Base-by-base conservation (phyloP, 1,140 invertebrate species). In the Drosophila prosaltans region DNA sequence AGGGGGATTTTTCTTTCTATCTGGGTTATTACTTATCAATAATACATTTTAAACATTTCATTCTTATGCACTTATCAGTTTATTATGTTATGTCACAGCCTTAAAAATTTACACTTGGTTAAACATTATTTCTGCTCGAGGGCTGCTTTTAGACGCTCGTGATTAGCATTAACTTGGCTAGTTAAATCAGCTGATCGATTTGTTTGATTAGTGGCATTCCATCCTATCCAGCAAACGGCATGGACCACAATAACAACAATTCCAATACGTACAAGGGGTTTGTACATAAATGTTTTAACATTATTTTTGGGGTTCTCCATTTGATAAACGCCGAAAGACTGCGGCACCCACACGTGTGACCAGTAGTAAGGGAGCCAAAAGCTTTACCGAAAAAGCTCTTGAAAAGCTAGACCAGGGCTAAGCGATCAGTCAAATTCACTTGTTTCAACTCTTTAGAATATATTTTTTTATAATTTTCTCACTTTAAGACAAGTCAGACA, bases 171-270 rank as follows among this genome's bases (percentile, higher is more conserved):
- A 16, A 43, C 65, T 16, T 28, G 55, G 32, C 63, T 86, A 8
- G 32, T 63, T 61, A 45, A 57, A 8, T 41, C 78, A 6, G 65
- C 26, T 30, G 45, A 51, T 51, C 45, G 45, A 51, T 54, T 68
- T 32, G 57, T 70, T 21, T 79, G 69, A 7, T 36, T 36, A 0
- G 78, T 75, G 11, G 69, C 65, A 62, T 65, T 83, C 83, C 83
- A 86, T 5, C 83, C 83, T 4, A 80, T 8, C 83, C 84, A 86
- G 36, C 72, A 79, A 2, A 78, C 62, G 4, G 83, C 69, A 26
- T 86, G 83, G 24, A 86, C 62, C 10, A 88, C 70, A 41, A 86
- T 32, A 16, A 86, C 84, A 11, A 86, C 83, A 7, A 77, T 64
- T 16, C 83, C 83, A 16, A 86, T 86, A 8, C 83, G 80, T 16